These are phyloP conservation scores for Sebastes goodei DNA, from an alignment of 2,797 vertebrate species.

Conservation along the genomic window DNA sequence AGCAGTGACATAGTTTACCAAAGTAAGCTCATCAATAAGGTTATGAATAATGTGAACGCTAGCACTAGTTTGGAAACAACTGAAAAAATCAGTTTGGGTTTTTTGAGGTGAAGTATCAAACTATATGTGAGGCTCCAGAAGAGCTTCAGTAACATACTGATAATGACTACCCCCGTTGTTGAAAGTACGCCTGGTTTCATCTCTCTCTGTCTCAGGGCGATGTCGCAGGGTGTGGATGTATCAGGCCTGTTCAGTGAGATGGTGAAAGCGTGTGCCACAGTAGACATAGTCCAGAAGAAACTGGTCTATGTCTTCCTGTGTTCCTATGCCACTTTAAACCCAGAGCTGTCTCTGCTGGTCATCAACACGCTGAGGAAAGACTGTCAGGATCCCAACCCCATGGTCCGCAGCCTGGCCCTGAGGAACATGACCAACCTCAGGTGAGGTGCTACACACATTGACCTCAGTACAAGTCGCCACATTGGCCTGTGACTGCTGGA, in stretches of 20 bases:
- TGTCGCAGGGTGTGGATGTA: constrained; percentile 93
- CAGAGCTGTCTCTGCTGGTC: constrained; percentile 92
- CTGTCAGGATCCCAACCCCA: constrained; percentile 93
- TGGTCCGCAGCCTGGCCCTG: constrained; percentile 92
- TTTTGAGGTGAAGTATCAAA: too few species aligned
- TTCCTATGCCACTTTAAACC: constrained; percentile 89
- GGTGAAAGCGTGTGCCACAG: constrained; percentile 93
- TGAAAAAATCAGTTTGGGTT: too few species aligned
- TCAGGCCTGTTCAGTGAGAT: constrained; percentile 94
- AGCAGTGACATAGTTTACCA: too few species aligned
- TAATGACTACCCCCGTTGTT: too few species aligned
- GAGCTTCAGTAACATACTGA: too few species aligned
- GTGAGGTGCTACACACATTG: constrained; percentile 55
- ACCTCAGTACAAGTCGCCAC: neutral
- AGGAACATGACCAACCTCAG: constrained; percentile 94
- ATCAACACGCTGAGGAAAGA: constrained; percentile 95
- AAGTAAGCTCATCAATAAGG: too few species aligned
- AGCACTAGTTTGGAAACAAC: too few species aligned
- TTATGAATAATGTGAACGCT: too few species aligned
- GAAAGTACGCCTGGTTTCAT: too few species aligned
- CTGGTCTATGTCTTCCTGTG: constrained; percentile 94
- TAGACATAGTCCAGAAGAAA: constrained; percentile 95
- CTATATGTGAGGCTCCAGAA: too few species aligned
- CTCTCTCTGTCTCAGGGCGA: constrained; percentile 79
- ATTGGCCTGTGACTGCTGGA: neutral